Percentiles rank a stretch among this genome's conserved stretches.
Evolutionary conservation across 2,888 invertebrate species (phyloP).

Genomic region (Melangyna quadrimaculata): DNA sequence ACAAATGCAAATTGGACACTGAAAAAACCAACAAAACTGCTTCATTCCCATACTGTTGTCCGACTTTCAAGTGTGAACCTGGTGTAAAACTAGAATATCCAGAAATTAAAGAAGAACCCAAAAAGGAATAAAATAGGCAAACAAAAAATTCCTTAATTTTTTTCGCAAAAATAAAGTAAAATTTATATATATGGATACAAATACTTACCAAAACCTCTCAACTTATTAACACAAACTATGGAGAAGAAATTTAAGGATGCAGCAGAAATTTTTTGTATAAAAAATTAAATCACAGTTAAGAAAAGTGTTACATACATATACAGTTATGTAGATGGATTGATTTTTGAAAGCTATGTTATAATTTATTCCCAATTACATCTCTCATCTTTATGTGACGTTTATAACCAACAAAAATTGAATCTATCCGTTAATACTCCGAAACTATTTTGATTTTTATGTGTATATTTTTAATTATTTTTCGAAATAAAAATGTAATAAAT

Average conservation of each 20-base stretch:
- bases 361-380: background rate
- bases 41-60: slow-evolving; percentile 93
- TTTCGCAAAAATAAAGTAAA: background rate
- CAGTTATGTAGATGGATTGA: background rate
- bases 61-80: slow-evolving; percentile 91
- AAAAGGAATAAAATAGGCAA: slow-evolving; percentile 73
- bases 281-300: background rate
- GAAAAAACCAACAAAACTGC: slow-evolving; percentile 95
- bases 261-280: background rate
- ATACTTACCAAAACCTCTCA: background rate
- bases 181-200: background rate
- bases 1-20: slow-evolving; percentile 91
- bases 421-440: background rate
- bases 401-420: background rate
- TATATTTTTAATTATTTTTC: background rate
- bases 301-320: background rate
- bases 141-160: background rate
- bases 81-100: slow-evolving; percentile 93
- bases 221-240: background rate
- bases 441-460: background rate
- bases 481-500: background rate
- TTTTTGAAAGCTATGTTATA: background rate
- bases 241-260: background rate
- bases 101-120: slow-evolving; percentile 84
- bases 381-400: background rate